These are phyloP conservation scores for Nymphalis polychloros DNA, from an alignment of 2,888 invertebrate species.

Conservation along the genomic window DNA sequence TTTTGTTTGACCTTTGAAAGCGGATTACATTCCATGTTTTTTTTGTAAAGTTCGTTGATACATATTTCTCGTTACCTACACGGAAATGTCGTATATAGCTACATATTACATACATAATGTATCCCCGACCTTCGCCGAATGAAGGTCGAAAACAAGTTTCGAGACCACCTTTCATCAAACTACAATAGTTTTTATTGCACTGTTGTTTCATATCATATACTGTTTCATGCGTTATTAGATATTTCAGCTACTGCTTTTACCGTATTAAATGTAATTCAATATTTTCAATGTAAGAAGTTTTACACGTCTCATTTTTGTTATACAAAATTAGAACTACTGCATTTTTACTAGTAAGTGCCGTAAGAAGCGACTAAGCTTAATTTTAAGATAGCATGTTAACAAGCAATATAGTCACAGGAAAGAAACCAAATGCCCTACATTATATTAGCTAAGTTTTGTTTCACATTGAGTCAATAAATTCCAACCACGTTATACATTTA, in stretches of 20 bases:
- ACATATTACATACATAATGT: slow-evolving; percentile 9
- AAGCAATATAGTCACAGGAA: too few relatives aligned
- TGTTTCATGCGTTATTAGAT: slow-evolving; percentile 10
- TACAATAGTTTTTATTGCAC: slow-evolving; percentile 19
- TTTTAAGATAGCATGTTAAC: too few relatives aligned
- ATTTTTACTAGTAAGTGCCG: too few relatives aligned
- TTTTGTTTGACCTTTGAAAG: slow-evolving; percentile 15
- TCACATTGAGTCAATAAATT: too few relatives aligned
- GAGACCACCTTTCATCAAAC: slow-evolving; percentile 41
- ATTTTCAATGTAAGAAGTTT: slow-evolving; percentile 1
- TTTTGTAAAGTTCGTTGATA: slow-evolving; percentile 31
- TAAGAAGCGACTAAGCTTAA: too few relatives aligned
- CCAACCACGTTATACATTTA: too few relatives aligned
- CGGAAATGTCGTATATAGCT: slow-evolving; percentile 29
- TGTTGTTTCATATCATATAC: slow-evolving; percentile 3
- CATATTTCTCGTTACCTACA: slow-evolving; percentile 27
- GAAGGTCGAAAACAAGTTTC: slow-evolving; percentile 39
- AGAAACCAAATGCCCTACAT: too few relatives aligned
- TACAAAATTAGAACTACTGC: too few relatives aligned
- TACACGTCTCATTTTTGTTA: too few relatives aligned
- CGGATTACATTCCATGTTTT: slow-evolving; percentile 20
- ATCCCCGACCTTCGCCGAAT: slow-evolving; percentile 28
- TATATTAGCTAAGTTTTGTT: too few relatives aligned
- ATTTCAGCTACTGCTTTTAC: background rate
- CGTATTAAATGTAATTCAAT: background rate